phyloP scores from a whole-genome alignment of 2,888 invertebrate species.

The Eupithecia exiguata region DNA sequence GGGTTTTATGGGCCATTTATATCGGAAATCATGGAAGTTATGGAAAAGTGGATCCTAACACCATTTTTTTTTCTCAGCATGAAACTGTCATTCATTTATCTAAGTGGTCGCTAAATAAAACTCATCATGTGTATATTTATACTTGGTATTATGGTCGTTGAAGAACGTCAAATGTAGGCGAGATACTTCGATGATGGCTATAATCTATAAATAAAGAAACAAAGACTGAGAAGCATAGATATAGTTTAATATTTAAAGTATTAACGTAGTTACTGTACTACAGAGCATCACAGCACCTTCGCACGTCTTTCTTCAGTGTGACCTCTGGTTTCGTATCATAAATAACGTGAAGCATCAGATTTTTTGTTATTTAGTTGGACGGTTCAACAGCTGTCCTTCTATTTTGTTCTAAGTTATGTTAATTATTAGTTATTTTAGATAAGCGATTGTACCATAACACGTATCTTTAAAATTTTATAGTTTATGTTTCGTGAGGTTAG shows the following conservation, averaged over 20 bases:
- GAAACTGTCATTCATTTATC: background rate
- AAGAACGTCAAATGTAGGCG: constrained; percentile 59
- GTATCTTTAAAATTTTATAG: constrained; percentile 31
- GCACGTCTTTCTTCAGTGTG: constrained; percentile 60
- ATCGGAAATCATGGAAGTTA: background rate
- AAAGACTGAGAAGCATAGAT: constrained; percentile 81
- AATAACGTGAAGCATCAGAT: constrained; percentile 42
- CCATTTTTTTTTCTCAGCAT: background rate
- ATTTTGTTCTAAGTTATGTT: constrained; percentile 36
- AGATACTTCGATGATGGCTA: constrained; percentile 70
- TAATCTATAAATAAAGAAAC: constrained; percentile 76
- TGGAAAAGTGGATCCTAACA: background rate
- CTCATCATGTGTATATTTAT: constrained; percentile 37
- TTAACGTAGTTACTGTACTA: constrained; percentile 70
- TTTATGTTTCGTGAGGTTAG: constrained; percentile 42
- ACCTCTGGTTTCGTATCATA: constrained; percentile 32
- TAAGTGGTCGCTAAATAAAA: background rate
- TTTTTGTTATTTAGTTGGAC: constrained; percentile 46
- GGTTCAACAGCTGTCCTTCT: constrained; percentile 28
- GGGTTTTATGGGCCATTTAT: background rate
- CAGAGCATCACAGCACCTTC: constrained; percentile 68
- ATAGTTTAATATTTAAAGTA: constrained; percentile 79
- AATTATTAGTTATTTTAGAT: constrained; percentile 39
- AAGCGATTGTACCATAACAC: constrained; percentile 22
- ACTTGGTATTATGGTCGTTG: constrained; percentile 61